Base-by-base conservation (phyloP, 92 coral and sea anemone genomes). In the Palythoa heliodiscus region DNA sequence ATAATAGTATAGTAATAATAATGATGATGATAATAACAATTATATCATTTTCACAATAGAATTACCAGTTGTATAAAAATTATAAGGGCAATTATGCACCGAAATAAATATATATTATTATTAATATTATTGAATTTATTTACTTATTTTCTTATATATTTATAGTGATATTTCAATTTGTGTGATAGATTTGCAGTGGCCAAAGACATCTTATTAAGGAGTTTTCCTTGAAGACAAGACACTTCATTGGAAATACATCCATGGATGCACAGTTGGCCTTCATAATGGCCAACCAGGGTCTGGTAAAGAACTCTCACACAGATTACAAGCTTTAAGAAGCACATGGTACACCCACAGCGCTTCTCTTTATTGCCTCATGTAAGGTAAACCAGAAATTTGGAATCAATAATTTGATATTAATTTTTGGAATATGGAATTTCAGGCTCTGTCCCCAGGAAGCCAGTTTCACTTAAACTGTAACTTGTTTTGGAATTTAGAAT, bases 241-340 rank as follows among this genome's bases (percentile, higher is more conserved):
- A 73, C 68, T 96, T 96, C 79, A 92, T 96, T 52, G 98, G 98
- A 9, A 96, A 96, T 85, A 96, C 98, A 15, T 96, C 98, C n/a
- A 96, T 96, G 98, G 98, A 96, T 70, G 95, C 98, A 52, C 93
- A 95, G 75, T 92, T 96, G 50, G 92, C 98, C 35, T 93, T 96
- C 77, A 87, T 96, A 35, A 96, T 96, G 98, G 98, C 98, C 61
- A 96, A 96, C 73, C 97, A 94, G 89, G 98, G 98, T 70, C 87
- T 92, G 93, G 98, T 96, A 93, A 16, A 11, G 50, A 82, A n/a
- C 22, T 63, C 69, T 63, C 17, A 68, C 24, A 25, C 23, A 17
- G 10, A 4, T 7, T 64, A 19, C 29, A 11, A 5, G 70, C n/a
- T 57, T 15, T 60, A 6, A 60, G 66, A 60, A 14, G 66, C 60